These are phyloP conservation scores for Pangasius sanitwongsei DNA, from an alignment of 2,797 vertebrate species.

Conservation along the genomic window DNA sequence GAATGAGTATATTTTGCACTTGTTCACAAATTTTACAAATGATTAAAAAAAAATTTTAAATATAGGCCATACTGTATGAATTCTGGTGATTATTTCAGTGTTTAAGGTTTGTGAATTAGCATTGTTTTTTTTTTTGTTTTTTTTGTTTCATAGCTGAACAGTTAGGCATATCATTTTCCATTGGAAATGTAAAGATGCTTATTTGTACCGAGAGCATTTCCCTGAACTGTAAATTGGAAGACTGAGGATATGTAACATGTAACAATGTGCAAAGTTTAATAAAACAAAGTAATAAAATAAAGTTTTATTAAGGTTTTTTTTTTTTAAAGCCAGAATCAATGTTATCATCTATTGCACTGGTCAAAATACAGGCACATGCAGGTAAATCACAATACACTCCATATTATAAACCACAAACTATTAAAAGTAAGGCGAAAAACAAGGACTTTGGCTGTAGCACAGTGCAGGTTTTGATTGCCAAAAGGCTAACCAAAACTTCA, in stretches of 20 bases:
- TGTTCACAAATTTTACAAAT: slow-evolving; percentile 25
- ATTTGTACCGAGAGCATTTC: not conserved
- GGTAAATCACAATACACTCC: not conserved
- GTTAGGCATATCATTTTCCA: not conserved
- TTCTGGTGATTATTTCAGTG: not conserved
- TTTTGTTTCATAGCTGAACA: not conserved
- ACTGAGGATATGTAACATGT: not conserved
- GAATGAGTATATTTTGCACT: slow-evolving; percentile 5
- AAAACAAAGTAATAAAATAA: not conserved
- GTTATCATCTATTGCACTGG: not conserved
- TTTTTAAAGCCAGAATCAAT: not conserved
- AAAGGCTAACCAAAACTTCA: not conserved
- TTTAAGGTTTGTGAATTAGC: not conserved
- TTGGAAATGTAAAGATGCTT: not conserved
- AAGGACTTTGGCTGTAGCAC: not conserved
- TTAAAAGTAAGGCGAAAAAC: not conserved
- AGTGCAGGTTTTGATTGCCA: not conserved
- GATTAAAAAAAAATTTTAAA: not conserved
- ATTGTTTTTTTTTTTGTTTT: not conserved
- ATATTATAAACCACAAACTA: not conserved
- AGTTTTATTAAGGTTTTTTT: not conserved
- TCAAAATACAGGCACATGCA: not conserved
- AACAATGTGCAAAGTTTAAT: not conserved
- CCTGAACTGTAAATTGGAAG: not conserved
- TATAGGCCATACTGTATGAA: slow-evolving; percentile 16